Evolutionary conservation across 2,113 vertebrate species (phyloP).

Genomic region (Gorilla gorilla): DNA sequence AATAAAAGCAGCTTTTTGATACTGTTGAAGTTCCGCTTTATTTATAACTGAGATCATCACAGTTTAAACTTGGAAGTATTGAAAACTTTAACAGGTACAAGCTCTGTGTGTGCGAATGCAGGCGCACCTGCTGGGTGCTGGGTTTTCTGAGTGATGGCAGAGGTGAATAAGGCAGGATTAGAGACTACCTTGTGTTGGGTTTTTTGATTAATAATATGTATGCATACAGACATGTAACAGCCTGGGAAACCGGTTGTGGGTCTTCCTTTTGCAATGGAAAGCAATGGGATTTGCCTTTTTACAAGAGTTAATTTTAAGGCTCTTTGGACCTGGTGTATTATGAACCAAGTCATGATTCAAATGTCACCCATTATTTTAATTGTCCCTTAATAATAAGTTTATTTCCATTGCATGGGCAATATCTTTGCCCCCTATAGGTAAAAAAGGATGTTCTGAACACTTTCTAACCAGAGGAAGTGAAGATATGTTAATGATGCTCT

Average conservation of each 20-base stretch:
- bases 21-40: not conserved
- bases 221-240: fast-evolving
- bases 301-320: not conserved
- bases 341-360: not conserved
- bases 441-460: not conserved
- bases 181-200: not conserved
- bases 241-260: not conserved
- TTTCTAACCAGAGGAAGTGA: not conserved
- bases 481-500: not conserved
- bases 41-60: not conserved
- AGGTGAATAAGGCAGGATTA: not conserved
- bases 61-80: not conserved
- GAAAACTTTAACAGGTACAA: not conserved
- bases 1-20: not conserved
- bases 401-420: not conserved
- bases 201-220: not conserved
- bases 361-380: not conserved
- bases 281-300: not conserved
- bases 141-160: not conserved
- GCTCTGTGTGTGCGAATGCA: not conserved
- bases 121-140: not conserved
- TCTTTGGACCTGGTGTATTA: not conserved
- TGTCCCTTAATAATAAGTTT: not conserved
- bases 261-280: not conserved
- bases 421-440: not conserved